Conservation (phyloP, 2,888 invertebrate genomes). For the Pyralis farinalis region DNA sequence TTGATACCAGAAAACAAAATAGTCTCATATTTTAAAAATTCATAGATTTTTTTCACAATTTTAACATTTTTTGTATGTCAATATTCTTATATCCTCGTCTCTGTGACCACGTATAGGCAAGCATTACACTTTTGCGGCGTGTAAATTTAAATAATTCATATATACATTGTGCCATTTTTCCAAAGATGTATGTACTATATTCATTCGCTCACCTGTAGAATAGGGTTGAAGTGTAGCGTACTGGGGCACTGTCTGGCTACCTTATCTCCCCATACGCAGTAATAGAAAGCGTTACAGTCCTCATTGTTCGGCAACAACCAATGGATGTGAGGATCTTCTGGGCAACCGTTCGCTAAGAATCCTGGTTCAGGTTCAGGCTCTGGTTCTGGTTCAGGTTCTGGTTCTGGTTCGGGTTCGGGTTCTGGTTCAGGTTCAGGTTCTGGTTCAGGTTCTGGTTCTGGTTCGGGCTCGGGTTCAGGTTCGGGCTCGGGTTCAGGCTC, state of each 20-base stretch:
- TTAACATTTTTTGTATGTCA: too few species aligned
- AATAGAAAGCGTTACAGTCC: slow-evolving; percentile 55
- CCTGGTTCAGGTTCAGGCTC: slow-evolving; percentile 28
- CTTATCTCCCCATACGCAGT: slow-evolving; percentile 55
- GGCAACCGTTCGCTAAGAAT: slow-evolving; percentile 56
- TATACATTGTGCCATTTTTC: too few species aligned
- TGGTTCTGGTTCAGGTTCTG: slow-evolving; percentile 21
- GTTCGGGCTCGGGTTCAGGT: slow-evolving; percentile 4
- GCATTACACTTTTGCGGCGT: too few species aligned
- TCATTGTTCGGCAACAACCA: slow-evolving; percentile 52
- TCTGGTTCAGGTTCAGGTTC: slow-evolving; percentile 27
- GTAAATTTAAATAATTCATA: too few species aligned
- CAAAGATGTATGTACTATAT: too few species aligned
- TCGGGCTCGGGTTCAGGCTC: neutral
- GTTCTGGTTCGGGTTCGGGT: slow-evolving; percentile 42
- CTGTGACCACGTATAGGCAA: too few species aligned
- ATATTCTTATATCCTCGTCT: too few species aligned
- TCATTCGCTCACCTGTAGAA: slow-evolving; percentile 38
- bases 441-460: slow-evolving; percentile 10
- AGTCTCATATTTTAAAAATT: too few species aligned
- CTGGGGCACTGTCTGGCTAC: slow-evolving; percentile 36
- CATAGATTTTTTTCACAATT: too few species aligned
- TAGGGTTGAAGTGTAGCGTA: slow-evolving; percentile 47
- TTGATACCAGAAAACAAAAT: too few species aligned
- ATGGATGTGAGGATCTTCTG: slow-evolving; percentile 46